These are phyloP conservation scores for Junonia oenone DNA, from an alignment of 2,888 invertebrate species.

Conservation along the genomic window DNA sequence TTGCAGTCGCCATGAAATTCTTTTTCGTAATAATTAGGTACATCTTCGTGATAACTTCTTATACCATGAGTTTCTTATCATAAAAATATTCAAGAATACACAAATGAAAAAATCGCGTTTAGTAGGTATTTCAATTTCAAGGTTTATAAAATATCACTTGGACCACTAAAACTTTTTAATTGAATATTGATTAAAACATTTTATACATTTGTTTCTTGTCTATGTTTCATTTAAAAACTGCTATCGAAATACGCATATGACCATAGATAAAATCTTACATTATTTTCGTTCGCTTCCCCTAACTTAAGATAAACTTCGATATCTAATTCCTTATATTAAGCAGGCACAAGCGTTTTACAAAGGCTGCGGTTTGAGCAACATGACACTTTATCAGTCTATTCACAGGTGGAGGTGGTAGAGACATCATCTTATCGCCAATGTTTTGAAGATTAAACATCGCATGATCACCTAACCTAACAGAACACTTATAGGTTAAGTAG, in stretches of 20 bases:
- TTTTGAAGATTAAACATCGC: neutral
- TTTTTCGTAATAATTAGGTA: too few species aligned
- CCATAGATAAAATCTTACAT: neutral
- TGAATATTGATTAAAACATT: neutral
- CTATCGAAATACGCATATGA: neutral
- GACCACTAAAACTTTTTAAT: too few species aligned
- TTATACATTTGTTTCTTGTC: neutral
- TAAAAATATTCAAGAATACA: too few species aligned
- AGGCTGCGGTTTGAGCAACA: slow-evolving; percentile 54
- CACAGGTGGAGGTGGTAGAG: neutral
- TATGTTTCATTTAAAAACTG: neutral
- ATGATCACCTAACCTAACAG: neutral
- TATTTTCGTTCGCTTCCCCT: neutral
- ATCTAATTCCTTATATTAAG: slow-evolving; percentile 28
- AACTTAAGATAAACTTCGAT: slow-evolving; percentile 5
- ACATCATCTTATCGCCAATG: neutral
- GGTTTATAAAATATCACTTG: too few species aligned
- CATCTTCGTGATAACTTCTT: too few species aligned
- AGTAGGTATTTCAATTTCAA: too few species aligned
- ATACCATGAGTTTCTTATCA: too few species aligned
- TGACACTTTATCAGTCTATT: slow-evolving; percentile 25
- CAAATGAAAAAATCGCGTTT: too few species aligned
- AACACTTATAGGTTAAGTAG: too few species aligned
- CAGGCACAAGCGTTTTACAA: slow-evolving; percentile 71
- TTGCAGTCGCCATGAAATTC: too few species aligned